Base-by-base conservation (phyloP, 2,113 vertebrate genomes). In the Equus quagga region DNA sequence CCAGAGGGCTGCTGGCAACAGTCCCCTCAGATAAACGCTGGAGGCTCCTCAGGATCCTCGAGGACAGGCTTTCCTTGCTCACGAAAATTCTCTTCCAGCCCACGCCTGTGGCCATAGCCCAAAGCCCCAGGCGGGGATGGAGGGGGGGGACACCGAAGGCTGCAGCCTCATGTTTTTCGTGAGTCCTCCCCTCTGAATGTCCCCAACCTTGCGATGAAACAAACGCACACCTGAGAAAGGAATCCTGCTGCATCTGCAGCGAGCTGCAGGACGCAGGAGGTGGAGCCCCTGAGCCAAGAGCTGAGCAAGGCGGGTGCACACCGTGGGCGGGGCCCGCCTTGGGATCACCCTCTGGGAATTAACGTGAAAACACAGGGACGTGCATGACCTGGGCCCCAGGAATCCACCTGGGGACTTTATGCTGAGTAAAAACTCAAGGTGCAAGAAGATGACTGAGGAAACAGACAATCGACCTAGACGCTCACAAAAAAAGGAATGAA, bases 171-270 rank as follows among this genome's bases (percentile, higher is more conserved):
- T 21, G 19, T 10, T 33, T 81, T 44, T 3, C 9, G 44, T 65
- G 36, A 44, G 31, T 19, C 33, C 31, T 89, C 60, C 60, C 73
- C 28, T 46, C 9, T 26, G 13, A 83, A 36, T 1, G 14, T 18
- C 24, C 41, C 5, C 8, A 36, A 64, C 58, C 36, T n/a, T 56
- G 28, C 0, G 36, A 41, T 2, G 28, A 46, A 46, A 65, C 44
- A 58, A 12, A 26, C 0, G 9, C 44, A 49, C 23, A 2, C 3
- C 0, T 2, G 36, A 3, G 33, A 75, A 46, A 15, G 31, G 2
- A 26, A 41, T 3, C 54, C 62, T 60, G 24, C 0, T 1, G 10
- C 0, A 10, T 2, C 0, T 0, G 7, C 15, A 24, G n/a, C 0
- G 18, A 1, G 51, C 51, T 28, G 60, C 7, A 0, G 46, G 73